Base-by-base conservation (phyloP, 2,888 invertebrate genomes). In the Tribolium freemani region DNA sequence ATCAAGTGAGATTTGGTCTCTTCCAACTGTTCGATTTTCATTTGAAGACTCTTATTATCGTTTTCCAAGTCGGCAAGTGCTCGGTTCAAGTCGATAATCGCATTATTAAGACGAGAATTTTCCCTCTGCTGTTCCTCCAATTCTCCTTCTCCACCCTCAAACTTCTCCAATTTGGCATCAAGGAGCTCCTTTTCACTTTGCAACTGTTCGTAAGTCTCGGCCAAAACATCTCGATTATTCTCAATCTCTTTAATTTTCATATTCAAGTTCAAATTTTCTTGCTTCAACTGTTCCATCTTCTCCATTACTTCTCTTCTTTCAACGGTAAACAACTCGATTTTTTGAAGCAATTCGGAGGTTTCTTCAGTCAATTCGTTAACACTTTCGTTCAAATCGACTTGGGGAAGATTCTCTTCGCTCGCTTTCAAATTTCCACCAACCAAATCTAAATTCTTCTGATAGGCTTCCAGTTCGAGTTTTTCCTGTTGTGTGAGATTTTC, bases 401-500 rank as follows among this genome's bases (percentile, higher is more conserved):
- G 84, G 6, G 85, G 80, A 30, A 83, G 64, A 45, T 77, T 71
- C 13, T 77, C 81, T 21, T 83, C 81, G 71, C 80, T 79, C n/a
- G 63, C 75, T 77, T 82, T 83, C 20, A 79, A 63, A 60, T 75
- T 79, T 9, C 79, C 78, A 20, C 80, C 71, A n/a, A 78, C 78
- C 56, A 79, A 74, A 54, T 88, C 88, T 5, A 85, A 79, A 61
- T 84, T 86, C 81, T 91, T 90, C 76, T 91, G 91, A 78, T 91
- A 92, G 77, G 91, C 91, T 83, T 92, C 92, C 60, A 92, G 87
- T 84, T 93, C 92, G 51, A 92, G 82, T 80, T 91, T 92, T 83
- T 92, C 92, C 85, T 92, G 92, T 72, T 91, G 91, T 11, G 92
- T 92, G 72, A 93, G 86, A 9, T 91, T 88, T 81, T 93, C 93